Evolutionary conservation across 2,888 invertebrate species (phyloP), one percentile per base, ranked within the genome.

Genomic region (Acleris sparsana): DNA sequence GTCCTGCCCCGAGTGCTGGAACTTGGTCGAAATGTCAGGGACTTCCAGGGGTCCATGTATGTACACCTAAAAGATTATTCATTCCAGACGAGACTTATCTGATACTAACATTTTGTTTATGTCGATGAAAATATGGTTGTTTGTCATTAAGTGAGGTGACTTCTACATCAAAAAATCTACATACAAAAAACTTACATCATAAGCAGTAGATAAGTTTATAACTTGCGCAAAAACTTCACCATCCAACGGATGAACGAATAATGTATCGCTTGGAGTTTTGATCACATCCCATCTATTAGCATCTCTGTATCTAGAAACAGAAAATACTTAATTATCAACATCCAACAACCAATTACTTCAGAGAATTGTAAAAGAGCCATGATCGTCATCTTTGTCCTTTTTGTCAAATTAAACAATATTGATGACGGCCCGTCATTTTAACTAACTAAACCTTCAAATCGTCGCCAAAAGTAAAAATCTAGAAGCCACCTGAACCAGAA

Each of bases 181-280:
- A 17, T 55, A 76, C 1, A 13, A 22, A 13, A 9, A 20, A 80
- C 93, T 93, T 76, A 96, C 96, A 78, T 94, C 90, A 75, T 95
- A 96, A 11, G 94, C 92, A 0, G 94, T 93, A 0, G 95, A 94
- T 75, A 96, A 88, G 74, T 96, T 95, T 64, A 95, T 94, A n/a
- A 96, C 90, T 83, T 95, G 95, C 0, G 95, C 94, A 80, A 95
- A 96, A n/a, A 96, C 94, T 85, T 96, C 96, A 0, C 96, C 96
- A 75, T 96, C 95, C 9, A 96, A 77, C 0, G 96, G 95, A 85
- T 95, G 95, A 0, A 96, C 94, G 46, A 89, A 93, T 52, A 95
- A 87, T 0, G 87, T 94, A 4, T 86, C 81, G 62, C 90, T 91
- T 52, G 84, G 78, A 6, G 83, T 73, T 18, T 87, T 72, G 2